These are phyloP conservation scores for Spermophilus dauricus DNA, from an alignment of 2,113 vertebrate genomes.

Conservation along the genomic window DNA sequence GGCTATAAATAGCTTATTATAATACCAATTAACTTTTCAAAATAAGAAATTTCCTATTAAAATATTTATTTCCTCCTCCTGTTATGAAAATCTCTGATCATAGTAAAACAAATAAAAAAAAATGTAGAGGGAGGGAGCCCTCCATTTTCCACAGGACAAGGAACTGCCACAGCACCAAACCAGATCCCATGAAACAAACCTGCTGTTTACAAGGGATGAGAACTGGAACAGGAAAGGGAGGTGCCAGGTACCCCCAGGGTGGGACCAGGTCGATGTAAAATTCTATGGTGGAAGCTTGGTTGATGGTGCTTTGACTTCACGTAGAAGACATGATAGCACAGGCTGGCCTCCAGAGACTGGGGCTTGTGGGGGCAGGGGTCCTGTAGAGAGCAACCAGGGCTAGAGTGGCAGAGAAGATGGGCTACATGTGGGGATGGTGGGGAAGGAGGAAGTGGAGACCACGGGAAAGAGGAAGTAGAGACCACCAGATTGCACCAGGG, in stretches of 20 bases:
- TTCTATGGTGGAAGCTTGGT: neutral
- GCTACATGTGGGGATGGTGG: no score
- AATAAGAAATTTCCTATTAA: conserved; percentile 59
- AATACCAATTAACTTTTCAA: conserved; percentile 30
- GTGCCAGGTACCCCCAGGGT: neutral
- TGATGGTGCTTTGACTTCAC: neutral
- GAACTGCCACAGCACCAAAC: neutral
- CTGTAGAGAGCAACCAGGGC: neutral
- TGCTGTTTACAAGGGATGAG: neutral
- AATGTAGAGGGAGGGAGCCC: neutral
- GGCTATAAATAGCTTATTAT: conserved; percentile 53
- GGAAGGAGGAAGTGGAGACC: neutral
- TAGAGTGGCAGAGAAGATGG: neutral
- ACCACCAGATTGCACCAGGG: neutral
- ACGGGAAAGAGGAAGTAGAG: neutral
- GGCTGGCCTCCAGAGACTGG: neutral
- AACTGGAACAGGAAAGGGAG: neutral
- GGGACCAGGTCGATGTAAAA: neutral
- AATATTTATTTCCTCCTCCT: conserved; percentile 37
- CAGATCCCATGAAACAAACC: neutral
- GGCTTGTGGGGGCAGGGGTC: no score
- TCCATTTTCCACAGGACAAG: neutral
- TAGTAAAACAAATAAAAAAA: conserved; percentile 39
- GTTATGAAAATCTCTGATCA: conserved; percentile 44
- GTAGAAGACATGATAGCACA: neutral